A percentile compares a stretch with the other conserved stretches of the same genome.
These are phyloP conservation scores for Anoplophora glabripennis DNA, from an alignment of 1,140 invertebrate genomes.

Conservation along the genomic window DNA sequence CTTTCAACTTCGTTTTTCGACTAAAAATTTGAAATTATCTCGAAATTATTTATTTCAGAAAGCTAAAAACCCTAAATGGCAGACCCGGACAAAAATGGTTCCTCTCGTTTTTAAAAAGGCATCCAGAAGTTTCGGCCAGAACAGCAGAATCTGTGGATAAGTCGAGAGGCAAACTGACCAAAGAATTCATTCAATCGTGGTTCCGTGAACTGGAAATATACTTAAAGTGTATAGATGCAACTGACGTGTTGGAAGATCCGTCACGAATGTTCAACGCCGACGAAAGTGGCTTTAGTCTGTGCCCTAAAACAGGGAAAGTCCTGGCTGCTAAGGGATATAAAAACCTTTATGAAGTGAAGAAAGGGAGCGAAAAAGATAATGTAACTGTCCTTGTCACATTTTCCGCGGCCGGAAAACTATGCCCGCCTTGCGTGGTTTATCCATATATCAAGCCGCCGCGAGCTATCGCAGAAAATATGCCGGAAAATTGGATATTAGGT, in stretches of 20 bases:
- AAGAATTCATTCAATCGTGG: too few relatives aligned
- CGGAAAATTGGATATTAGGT: constrained; percentile 41
- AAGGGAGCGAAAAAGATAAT: constrained; percentile 24
- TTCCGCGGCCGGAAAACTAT: constrained; percentile 19
- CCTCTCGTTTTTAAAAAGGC: constrained; percentile 34
- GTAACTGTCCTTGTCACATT: constrained; percentile 29
- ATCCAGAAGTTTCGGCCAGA: constrained; percentile 26
- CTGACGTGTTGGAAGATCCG: too few relatives aligned
- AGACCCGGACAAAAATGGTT: constrained; percentile 36
- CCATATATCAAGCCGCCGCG: constrained; percentile 28
- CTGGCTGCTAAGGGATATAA: constrained; percentile 22
- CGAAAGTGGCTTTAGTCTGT: not conserved
- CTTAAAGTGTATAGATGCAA: too few relatives aligned
- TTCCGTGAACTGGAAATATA: too few relatives aligned
- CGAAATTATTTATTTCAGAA: too few relatives aligned
- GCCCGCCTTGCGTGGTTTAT: constrained; percentile 31
- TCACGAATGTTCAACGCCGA: too few relatives aligned
- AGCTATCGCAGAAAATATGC: constrained; percentile 33
- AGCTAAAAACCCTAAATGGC: constrained; percentile 6
- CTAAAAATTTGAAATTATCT: too few relatives aligned
- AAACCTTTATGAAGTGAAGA: constrained; percentile 42
- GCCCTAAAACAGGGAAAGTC: not conserved
- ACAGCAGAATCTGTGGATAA: not conserved
- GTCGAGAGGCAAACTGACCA: too few relatives aligned
- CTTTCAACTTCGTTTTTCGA: too few relatives aligned